Conservation (phyloP, 2,113 vertebrate genomes). For the Epinephelus lanceolatus region DNA sequence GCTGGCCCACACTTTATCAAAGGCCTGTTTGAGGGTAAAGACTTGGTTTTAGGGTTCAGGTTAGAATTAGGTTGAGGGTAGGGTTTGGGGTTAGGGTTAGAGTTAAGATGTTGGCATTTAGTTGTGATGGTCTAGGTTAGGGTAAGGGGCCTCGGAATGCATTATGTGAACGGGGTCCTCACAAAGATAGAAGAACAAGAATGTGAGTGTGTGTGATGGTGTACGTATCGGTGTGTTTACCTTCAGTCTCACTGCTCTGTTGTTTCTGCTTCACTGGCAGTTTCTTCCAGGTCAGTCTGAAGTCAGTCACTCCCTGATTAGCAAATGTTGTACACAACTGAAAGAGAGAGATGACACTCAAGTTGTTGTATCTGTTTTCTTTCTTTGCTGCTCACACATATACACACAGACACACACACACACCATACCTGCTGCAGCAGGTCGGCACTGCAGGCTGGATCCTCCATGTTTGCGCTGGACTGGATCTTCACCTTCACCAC, state of each 20-base stretch:
- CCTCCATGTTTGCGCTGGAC: constrained; percentile 24
- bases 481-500: constrained; percentile 13
- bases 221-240: not conserved
- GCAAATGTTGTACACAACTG: not conserved
- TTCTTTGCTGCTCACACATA: not conserved
- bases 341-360: not conserved
- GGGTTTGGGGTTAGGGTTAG: no score
- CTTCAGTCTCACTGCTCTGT: not conserved
- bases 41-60: no score
- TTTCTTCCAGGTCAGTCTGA: constrained; percentile 36
- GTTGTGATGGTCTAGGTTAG: no score
- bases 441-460: not conserved
- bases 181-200: no score
- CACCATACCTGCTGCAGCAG: constrained; percentile 32
- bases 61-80: no score
- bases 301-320: not conserved
- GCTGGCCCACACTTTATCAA: no score
- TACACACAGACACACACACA: not conserved
- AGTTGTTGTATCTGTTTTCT: not conserved
- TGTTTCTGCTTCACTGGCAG: not conserved
- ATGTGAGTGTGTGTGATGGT: not conserved
- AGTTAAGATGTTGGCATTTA: no score
- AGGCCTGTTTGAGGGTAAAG: no score
- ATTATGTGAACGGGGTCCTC: not conserved
- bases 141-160: no score